These are phyloP conservation scores for Cyrtonyx montezumae DNA, from an alignment of 2,113 vertebrate species.

Conservation along the genomic window DNA sequence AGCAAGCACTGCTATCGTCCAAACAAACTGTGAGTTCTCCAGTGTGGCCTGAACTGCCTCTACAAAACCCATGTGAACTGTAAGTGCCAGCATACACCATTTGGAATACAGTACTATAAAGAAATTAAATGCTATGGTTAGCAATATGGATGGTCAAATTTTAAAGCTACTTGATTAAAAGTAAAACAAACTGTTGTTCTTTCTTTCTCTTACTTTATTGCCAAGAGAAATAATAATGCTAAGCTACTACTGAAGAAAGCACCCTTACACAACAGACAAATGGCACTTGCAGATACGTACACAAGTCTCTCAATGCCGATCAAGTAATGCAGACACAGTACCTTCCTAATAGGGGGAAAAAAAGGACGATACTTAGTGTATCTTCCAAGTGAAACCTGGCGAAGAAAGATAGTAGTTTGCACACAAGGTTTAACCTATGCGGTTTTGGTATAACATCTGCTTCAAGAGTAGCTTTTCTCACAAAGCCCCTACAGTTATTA, in stretches of 20 bases:
- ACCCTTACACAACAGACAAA: neutral
- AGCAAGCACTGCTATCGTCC: neutral
- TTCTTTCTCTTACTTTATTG: neutral
- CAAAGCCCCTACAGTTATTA: conserved; percentile 33
- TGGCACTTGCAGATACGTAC: neutral
- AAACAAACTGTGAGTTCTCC: neutral
- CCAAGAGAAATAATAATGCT: neutral
- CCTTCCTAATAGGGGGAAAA: fast-evolving
- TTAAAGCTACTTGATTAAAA: neutral
- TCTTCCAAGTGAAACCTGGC: neutral
- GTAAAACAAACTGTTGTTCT: neutral
- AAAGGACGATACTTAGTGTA: fast-evolving
- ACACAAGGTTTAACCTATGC: neutral
- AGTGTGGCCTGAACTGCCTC: neutral
- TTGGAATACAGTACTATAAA: neutral
- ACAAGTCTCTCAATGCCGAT: neutral
- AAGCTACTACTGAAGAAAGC: neutral
- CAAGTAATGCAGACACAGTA: neutral
- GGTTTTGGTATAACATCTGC: conserved; percentile 8
- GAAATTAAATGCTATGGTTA: neutral
- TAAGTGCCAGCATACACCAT: neutral
- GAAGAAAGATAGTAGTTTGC: neutral
- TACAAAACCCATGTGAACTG: neutral
- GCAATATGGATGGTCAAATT: neutral
- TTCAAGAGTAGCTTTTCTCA: neutral